Base-by-base conservation (phyloP, 2,797 vertebrate species). In the Epinephelus coioides region DNA sequence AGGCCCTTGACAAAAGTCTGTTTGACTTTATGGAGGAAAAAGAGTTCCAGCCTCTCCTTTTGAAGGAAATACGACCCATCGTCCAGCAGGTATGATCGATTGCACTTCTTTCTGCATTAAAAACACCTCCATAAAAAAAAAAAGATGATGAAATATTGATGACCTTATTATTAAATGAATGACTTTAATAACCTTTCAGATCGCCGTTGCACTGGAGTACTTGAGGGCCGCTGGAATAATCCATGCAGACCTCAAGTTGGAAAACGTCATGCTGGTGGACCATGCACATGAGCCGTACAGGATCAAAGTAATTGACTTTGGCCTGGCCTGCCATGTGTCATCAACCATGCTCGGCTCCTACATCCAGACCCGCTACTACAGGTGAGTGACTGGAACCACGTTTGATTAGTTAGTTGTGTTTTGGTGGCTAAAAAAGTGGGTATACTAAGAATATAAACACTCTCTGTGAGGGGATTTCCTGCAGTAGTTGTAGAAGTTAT, bases 221-320 rank as follows among this genome's bases (percentile, higher is more conserved):
- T 69, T 82, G 25, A 77, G 64, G 68, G 3, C 6, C 18, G 21
- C 10, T 11, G 25, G 66, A 0, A 60, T 78, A 4, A 78, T 80
- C 6, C 79, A 84, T 15, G 53, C 55, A 23, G 69, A 77, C 34
- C 27, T 84, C 9, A 86, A 78, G 50, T 1, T 53, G 11, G 59
- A 57, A 1, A 79, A 83, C 0, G 55, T 83, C 4, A 83, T 81
- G 81, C 18, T 83, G 30, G 75, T 78, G 8, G 47, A 75, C 23
- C 68, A 78, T 18, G 30, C 1, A 3, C 15, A 1, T 50, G 38
- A 76, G 66, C 79, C 71, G 8, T 85, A 49, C 21, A 66, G 50
- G 15, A 46, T 81, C 21, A 81, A 74, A 60, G 34, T 81, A 27
- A 85, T 78, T 56, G 79, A 81, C 57, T 85, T 78, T 5, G 50